phyloP scores from a whole-genome alignment of 2,888 invertebrate species.

The Meloe dianella region DNA sequence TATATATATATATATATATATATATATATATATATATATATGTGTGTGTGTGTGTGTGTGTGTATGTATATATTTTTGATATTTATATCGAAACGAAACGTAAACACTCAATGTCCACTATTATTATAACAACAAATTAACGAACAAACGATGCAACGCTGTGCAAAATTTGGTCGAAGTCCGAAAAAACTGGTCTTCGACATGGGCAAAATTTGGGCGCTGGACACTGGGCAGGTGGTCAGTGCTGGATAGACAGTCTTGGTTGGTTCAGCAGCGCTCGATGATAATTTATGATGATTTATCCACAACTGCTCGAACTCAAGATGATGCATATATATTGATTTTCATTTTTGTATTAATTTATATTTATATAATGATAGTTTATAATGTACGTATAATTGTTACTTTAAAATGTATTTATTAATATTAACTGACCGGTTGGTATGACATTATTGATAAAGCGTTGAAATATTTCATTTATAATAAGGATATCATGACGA shows the following conservation, averaged over 20 bases:
- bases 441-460: conserved; percentile 5
- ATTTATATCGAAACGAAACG: conserved; percentile 36
- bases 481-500: not conserved
- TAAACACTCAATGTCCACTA: conserved; percentile 48
- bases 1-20: too few species aligned
- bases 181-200: conserved; percentile 6
- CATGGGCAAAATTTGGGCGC: conserved; percentile 22
- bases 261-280: conserved; percentile 20
- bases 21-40: too few species aligned
- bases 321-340: conserved; percentile 22
- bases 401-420: conserved; percentile 8
- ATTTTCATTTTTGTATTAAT: conserved; percentile 2
- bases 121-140: conserved; percentile 52
- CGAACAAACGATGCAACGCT: conserved; percentile 50
- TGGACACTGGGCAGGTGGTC: conserved; percentile 37
- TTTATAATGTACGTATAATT: not conserved
- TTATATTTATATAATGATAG: not conserved
- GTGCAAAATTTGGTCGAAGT: conserved; percentile 21
- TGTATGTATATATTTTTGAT: too few species aligned
- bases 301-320: conserved; percentile 44
- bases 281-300: conserved; percentile 11
- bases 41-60: too few species aligned
- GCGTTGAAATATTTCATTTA: conserved; percentile 4
- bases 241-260: conserved; percentile 20
- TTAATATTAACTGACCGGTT: conserved; percentile 6